Percentiles rank a stretch among this genome's conserved stretches.
phyloP scores from a whole-genome alignment of 2,113 vertebrate genomes.

The Aegypius monachus region DNA sequence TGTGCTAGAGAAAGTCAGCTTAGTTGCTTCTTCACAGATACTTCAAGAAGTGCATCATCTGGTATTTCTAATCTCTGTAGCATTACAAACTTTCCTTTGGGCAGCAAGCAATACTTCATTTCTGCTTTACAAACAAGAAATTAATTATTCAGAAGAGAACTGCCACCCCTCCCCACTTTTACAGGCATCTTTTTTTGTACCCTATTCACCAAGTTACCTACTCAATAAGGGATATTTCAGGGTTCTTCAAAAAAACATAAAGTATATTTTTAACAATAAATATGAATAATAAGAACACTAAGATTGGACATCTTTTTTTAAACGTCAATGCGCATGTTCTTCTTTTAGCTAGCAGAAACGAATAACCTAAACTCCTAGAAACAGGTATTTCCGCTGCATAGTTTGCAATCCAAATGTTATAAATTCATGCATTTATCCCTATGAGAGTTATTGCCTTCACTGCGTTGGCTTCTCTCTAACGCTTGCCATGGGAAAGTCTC shows the following conservation, averaged over 20 bases:
- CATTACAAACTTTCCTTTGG: background rate
- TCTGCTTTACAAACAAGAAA: background rate
- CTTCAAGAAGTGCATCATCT: background rate
- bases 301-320: rapidly evolving
- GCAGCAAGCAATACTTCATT: background rate
- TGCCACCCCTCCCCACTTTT: background rate
- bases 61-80: background rate
- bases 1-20: background rate
- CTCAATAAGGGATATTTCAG: background rate
- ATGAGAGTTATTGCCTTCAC: background rate
- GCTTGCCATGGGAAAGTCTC: background rate
- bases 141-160: background rate
- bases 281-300: background rate
- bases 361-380: background rate
- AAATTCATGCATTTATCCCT: background rate
- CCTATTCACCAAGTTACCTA: background rate
- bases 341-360: background rate
- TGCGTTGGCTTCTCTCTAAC: background rate
- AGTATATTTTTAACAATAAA: background rate
- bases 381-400: background rate
- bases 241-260: background rate
- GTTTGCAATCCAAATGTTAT: background rate
- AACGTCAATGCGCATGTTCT: background rate
- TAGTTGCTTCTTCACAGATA: background rate
- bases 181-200: background rate